Evolutionary conservation across 2,113 vertebrate species (phyloP).

Genomic region (Peromyscus californicus): DNA sequence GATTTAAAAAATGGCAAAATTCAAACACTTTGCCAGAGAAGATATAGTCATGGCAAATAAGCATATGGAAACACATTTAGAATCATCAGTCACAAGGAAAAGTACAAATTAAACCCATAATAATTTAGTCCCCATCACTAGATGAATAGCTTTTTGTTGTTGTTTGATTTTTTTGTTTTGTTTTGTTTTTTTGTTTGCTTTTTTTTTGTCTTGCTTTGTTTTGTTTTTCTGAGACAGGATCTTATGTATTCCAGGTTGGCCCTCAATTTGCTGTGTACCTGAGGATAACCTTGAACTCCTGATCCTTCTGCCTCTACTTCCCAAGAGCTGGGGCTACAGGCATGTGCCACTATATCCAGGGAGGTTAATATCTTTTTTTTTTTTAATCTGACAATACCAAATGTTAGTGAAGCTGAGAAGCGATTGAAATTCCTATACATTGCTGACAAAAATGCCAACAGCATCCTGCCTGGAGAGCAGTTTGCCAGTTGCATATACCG

Average conservation of each 20-base stretch:
- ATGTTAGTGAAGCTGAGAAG: background rate
- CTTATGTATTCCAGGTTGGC: background rate
- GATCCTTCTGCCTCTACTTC: background rate
- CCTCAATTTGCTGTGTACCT: too few relatives aligned
- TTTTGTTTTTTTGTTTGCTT: too few relatives aligned
- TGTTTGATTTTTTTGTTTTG: background rate
- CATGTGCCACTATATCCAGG: background rate
- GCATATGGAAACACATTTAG: background rate
- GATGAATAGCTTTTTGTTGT: background rate
- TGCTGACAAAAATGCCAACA: background rate
- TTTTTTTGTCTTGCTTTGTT: too few relatives aligned
- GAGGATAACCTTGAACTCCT: background rate
- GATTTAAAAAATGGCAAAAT: background rate
- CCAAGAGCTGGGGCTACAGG: too few relatives aligned
- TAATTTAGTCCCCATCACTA: background rate
- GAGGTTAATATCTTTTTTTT: background rate
- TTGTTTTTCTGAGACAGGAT: background rate
- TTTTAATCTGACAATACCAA: background rate
- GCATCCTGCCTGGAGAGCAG: background rate
- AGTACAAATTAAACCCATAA: background rate
- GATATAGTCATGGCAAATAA: background rate
- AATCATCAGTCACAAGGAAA: background rate
- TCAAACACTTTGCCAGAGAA: background rate
- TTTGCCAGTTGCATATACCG: background rate
- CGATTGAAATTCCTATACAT: background rate